Evolutionary conservation across 2,888 invertebrate genomes (phyloP).

Genomic region (Steinernema scapterisci): DNA sequence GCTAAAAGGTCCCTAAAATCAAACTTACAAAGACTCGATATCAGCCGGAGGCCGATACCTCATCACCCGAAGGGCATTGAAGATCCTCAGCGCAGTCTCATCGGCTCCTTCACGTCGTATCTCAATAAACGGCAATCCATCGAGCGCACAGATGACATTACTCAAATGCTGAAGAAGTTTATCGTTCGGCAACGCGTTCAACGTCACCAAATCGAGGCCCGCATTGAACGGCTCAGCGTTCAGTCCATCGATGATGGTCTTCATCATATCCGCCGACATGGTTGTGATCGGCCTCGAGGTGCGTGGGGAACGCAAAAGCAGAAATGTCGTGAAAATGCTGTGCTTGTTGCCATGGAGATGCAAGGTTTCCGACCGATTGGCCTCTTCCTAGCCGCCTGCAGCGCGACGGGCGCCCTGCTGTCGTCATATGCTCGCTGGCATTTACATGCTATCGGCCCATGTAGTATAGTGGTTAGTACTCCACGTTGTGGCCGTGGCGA

Average conservation of each 20-base stretch:
- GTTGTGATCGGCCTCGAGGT: not conserved
- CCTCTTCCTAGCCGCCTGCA: too few species aligned
- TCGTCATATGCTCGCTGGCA: too few species aligned
- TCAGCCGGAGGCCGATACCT: constrained; percentile 78
- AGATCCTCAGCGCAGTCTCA: constrained; percentile 75
- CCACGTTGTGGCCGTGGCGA: constrained; percentile 67
- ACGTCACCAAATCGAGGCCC: constrained; percentile 81
- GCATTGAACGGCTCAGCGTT: constrained; percentile 77
- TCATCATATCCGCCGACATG: constrained; percentile 63
- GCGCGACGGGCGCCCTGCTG: too few species aligned
- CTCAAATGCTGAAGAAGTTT: constrained; percentile 79
- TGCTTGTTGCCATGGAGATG: not conserved
- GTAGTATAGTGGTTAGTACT: constrained; percentile 67
- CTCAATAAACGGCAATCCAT: constrained; percentile 74
- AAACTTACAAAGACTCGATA: constrained; percentile 65
- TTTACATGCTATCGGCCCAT: constrained; percentile 48
- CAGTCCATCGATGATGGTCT: constrained; percentile 75
- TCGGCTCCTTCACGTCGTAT: constrained; percentile 79
- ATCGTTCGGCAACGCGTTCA: constrained; percentile 80
- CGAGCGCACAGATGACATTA: constrained; percentile 74
- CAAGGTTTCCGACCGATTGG: too few species aligned
- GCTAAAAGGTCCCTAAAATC: too few species aligned
- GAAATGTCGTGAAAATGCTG: too few species aligned
- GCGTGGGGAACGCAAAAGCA: too few species aligned
- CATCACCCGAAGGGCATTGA: constrained; percentile 77